Evolutionary conservation across 2,113 vertebrate genomes (phyloP).

Genomic region (Noctilio leporinus): DNA sequence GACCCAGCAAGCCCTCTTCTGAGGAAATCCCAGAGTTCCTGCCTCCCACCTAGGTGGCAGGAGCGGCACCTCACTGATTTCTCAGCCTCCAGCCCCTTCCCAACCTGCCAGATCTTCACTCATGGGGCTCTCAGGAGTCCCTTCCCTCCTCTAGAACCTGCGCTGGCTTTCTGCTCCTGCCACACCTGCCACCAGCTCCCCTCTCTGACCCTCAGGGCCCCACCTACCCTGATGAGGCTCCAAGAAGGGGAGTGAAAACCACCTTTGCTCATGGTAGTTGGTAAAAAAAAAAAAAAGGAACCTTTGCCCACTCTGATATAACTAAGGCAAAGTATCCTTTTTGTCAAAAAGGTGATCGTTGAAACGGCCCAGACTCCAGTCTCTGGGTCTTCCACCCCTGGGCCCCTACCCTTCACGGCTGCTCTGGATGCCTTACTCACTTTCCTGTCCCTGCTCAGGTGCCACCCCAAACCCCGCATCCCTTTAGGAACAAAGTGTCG

Average conservation of each 20-base stretch:
- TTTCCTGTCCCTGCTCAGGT: not conserved
- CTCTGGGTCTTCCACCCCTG: rapidly evolving
- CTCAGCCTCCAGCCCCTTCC: not conserved
- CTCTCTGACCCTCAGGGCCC: not conserved
- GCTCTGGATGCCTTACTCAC: not conserved
- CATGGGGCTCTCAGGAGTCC: rapidly evolving
- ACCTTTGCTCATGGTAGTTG: not conserved
- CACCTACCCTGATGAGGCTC: not conserved
- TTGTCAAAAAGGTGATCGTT: not conserved
- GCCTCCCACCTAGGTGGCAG: not conserved
- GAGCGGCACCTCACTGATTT: not conserved
- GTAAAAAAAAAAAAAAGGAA: not conserved
- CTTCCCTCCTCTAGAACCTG: too few species aligned
- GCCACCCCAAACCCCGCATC: not conserved
- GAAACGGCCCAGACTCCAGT: not conserved
- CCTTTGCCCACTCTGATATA: not conserved
- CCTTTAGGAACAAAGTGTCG: not conserved
- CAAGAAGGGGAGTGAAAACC: not conserved
- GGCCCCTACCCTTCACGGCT: not conserved
- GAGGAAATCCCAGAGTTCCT: not conserved
- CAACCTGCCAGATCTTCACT: not conserved
- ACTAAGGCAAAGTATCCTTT: not conserved
- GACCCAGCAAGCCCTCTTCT: not conserved
- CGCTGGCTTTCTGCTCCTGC: not conserved
- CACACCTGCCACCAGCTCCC: not conserved